Evolutionary conservation across 1,140 invertebrate species (phyloP).

Genomic region (Linepithema humile): DNA sequence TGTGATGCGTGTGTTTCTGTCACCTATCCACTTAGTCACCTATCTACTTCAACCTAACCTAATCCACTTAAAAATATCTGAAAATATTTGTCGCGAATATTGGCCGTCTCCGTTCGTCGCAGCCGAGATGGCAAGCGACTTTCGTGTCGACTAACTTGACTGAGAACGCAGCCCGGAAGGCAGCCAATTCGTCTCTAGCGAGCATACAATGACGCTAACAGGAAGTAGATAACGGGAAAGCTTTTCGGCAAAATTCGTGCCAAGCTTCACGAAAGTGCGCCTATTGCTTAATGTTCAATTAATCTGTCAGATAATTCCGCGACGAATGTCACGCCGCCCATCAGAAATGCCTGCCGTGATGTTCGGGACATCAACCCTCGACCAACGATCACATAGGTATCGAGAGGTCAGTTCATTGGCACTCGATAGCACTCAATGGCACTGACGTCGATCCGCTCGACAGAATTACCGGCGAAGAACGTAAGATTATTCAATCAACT

Average conservation of each 20-base stretch:
- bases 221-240: constrained; percentile 65
- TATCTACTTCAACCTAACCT: not conserved
- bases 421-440: constrained; percentile 48
- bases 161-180: constrained; percentile 50
- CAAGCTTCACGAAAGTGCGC: not conserved
- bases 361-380: not conserved
- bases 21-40: not conserved
- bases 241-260: constrained; percentile 71
- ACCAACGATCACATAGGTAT: constrained; percentile 18
- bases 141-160: constrained; percentile 27
- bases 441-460: constrained; percentile 24
- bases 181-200: constrained; percentile 57
- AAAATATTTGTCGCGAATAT: constrained; percentile 56
- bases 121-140: constrained; percentile 4
- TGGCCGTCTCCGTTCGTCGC: constrained; percentile 54
- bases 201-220: constrained; percentile 49
- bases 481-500: constrained; percentile 49
- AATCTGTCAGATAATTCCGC: not conserved
- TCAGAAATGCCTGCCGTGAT: not conserved
- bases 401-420: constrained; percentile 57
- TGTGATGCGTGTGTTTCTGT: not conserved
- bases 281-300: constrained; percentile 12
- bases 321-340: not conserved
- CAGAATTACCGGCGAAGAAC: constrained; percentile 23
- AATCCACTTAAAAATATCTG: constrained; percentile 59